Conservation (phyloP, 2,888 invertebrate species). For the Calameuta filiformis region DNA sequence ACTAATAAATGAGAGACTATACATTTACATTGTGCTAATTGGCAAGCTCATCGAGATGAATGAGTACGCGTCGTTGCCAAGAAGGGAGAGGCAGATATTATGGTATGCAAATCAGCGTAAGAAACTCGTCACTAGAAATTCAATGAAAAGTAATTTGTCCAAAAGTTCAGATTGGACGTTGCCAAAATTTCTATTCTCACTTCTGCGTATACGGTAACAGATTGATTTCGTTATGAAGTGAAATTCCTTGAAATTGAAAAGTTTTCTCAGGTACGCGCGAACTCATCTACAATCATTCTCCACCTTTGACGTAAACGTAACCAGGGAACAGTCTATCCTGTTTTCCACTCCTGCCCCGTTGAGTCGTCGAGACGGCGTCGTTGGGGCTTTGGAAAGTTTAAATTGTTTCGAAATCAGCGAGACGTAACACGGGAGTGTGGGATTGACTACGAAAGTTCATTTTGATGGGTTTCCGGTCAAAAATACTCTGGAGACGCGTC, state of each 20-base stretch:
- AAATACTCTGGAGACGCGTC: not conserved
- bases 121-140: not conserved
- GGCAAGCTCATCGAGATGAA: not conserved
- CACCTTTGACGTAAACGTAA: too few relatives aligned
- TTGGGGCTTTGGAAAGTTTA: slow-evolving; percentile 30
- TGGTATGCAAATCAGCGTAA: not conserved
- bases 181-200: not conserved
- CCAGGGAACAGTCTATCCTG: not conserved
- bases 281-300: not conserved
- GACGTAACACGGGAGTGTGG: not conserved
- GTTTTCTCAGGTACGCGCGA: slow-evolving; percentile 4
- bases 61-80: not conserved
- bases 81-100: not conserved
- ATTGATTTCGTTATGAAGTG: slow-evolving; percentile 11
- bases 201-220: not conserved
- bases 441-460: not conserved
- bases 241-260: slow-evolving; percentile 21
- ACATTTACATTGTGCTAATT: not conserved
- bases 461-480: not conserved
- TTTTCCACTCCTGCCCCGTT: not conserved
- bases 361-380: not conserved
- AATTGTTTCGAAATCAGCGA: slow-evolving; percentile 38
- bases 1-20: not conserved
- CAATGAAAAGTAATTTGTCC: not conserved
- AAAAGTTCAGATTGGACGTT: not conserved